Conservation (phyloP, 2,113 vertebrate genomes). For the Helogale parvula region DNA sequence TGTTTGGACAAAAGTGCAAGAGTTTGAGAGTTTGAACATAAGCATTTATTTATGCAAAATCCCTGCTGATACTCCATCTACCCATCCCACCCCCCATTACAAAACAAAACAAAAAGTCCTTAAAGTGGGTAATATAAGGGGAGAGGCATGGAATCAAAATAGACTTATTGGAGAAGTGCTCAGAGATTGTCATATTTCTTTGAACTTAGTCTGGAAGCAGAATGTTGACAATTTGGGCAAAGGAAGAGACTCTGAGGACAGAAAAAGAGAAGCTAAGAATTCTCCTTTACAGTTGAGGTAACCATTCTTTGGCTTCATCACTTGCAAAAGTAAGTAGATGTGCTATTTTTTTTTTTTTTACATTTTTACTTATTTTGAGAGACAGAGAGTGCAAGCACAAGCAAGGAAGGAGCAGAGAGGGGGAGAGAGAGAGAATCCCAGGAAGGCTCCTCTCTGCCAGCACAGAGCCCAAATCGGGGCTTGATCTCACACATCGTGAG, state of each 20-base stretch:
- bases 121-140: not conserved
- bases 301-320: not conserved
- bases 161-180: not conserved
- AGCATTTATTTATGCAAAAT: conserved; percentile 20
- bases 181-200: not conserved
- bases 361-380: too few relatives aligned
- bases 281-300: not conserved
- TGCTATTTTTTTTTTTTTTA: not conserved
- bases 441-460: too few relatives aligned
- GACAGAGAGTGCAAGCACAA: too few relatives aligned
- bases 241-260: not conserved
- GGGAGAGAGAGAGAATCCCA: too few relatives aligned
- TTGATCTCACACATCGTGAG: too few relatives aligned
- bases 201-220: not conserved
- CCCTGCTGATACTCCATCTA: not conserved
- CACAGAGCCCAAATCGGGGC: too few relatives aligned
- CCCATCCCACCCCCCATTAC: not conserved
- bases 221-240: not conserved
- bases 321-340: not conserved
- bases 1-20: not conserved
- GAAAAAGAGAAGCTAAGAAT: conserved; percentile 13
- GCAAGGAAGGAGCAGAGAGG: too few relatives aligned
- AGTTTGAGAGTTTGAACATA: not conserved
- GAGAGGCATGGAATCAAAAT: not conserved
- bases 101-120: not conserved